These are phyloP conservation scores for Patella ulyssiponensis DNA, from an alignment of 2,888 invertebrate species.

Conservation along the genomic window DNA sequence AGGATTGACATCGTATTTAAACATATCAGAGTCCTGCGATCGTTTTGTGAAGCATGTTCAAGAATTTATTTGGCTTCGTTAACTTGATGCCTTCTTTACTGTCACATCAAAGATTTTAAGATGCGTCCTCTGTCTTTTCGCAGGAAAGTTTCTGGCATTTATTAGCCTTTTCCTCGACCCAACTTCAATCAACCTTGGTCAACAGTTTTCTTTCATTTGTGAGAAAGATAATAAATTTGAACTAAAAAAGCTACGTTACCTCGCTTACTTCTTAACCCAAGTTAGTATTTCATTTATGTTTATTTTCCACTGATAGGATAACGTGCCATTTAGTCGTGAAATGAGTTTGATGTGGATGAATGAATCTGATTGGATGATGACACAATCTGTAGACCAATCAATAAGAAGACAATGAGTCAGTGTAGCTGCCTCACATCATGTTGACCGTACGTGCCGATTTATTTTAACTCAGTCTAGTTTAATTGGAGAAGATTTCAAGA, in stretches of 20 bases:
- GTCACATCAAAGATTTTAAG: no score
- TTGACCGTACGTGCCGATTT: no score
- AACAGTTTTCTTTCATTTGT: background rate
- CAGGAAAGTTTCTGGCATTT: background rate
- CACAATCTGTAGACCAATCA: slow-evolving; percentile 1
- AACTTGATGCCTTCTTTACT: no score
- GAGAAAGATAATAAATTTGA: background rate
- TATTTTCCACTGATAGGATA: background rate
- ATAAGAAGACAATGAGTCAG: slow-evolving; percentile 6
- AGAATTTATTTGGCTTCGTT: no score
- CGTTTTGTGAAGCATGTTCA: no score
- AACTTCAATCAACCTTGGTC: background rate
- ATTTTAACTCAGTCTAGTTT: no score
- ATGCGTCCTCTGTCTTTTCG: no score
- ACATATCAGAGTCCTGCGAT: no score
- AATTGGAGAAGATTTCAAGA: no score
- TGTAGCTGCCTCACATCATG: background rate
- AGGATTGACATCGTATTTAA: no score
- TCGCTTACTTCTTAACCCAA: background rate
- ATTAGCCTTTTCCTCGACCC: background rate
- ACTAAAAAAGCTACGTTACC: background rate
- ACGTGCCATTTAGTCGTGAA: background rate
- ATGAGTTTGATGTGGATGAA: slow-evolving; percentile 9
- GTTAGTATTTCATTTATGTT: background rate
- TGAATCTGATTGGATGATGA: background rate